Conservation (phyloP, 2,888 invertebrate species). For the Diogma glabrata region DNA sequence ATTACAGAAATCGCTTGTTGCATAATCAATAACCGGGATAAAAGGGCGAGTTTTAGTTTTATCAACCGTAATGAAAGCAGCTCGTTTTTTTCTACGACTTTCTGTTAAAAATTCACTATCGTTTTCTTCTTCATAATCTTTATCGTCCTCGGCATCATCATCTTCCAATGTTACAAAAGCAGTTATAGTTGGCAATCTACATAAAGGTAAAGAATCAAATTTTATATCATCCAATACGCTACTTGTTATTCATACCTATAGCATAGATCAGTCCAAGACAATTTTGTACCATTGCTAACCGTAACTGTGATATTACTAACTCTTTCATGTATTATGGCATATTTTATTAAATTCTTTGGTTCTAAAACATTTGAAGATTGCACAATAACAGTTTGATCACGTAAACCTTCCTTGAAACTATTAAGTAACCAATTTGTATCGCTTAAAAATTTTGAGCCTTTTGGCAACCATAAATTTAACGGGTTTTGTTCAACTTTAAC, state of each 20-base stretch:
- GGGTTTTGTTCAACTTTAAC: constrained; percentile 66
- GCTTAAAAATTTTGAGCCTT: constrained; percentile 50
- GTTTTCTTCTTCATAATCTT: neutral
- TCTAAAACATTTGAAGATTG: constrained; percentile 55
- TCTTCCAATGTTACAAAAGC: no score
- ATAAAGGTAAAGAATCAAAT: constrained; percentile 15
- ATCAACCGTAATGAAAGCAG: no score
- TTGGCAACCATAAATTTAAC: constrained; percentile 55
- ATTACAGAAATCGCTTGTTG: constrained; percentile 25
- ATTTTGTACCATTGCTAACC: constrained; percentile 24
- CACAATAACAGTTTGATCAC: constrained; percentile 49
- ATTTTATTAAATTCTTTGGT: constrained; percentile 42
- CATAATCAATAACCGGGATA: no score
- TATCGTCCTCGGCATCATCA: constrained; percentile 12
- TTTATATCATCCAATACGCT: constrained; percentile 8
- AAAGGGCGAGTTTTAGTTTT: no score
- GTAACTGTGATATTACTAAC: constrained; percentile 36
- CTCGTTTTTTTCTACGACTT: constrained; percentile 8
- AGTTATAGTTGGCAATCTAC: no score
- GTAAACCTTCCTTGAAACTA: constrained; percentile 50
- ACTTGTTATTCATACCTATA: constrained; percentile 19
- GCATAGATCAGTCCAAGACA: constrained; percentile 20
- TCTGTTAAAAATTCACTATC: constrained; percentile 18
- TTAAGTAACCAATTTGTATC: constrained; percentile 63
- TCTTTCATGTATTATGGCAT: constrained; percentile 42